Evolutionary conservation across 2,888 invertebrate genomes (phyloP).

Genomic region (Hyalella azteca): DNA sequence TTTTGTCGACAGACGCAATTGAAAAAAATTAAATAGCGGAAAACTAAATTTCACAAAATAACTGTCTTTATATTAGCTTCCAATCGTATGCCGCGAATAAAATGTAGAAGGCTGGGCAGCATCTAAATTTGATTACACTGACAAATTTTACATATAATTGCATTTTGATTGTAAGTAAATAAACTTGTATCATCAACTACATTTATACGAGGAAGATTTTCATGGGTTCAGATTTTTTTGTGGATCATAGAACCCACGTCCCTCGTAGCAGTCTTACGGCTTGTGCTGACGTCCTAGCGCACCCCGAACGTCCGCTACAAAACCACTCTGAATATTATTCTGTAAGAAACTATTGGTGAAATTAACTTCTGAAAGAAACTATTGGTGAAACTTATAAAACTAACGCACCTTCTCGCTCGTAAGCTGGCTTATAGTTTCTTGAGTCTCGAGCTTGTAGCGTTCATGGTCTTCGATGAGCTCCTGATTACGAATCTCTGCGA

Average conservation of each 20-base stretch:
- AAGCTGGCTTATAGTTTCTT: neutral
- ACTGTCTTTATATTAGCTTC: too few species aligned
- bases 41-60: too few species aligned
- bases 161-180: too few species aligned
- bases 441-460: neutral
- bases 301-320: neutral
- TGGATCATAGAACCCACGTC: neutral
- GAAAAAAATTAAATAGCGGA: too few species aligned
- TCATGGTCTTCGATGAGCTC: neutral
- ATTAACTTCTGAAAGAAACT: neutral
- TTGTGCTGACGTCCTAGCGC: neutral
- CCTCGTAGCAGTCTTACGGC: neutral
- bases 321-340: neutral
- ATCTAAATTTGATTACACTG: too few species aligned
- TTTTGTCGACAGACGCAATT: too few species aligned
- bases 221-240: neutral
- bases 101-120: too few species aligned
- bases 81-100: too few species aligned
- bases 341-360: neutral
- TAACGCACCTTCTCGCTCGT: neutral
- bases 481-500: neutral
- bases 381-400: neutral
- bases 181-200: too few species aligned
- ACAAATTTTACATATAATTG: too few species aligned
- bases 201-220: too few species aligned